Conservation (phyloP, 2,888 invertebrate species). For the Trachelus iudaicus region DNA sequence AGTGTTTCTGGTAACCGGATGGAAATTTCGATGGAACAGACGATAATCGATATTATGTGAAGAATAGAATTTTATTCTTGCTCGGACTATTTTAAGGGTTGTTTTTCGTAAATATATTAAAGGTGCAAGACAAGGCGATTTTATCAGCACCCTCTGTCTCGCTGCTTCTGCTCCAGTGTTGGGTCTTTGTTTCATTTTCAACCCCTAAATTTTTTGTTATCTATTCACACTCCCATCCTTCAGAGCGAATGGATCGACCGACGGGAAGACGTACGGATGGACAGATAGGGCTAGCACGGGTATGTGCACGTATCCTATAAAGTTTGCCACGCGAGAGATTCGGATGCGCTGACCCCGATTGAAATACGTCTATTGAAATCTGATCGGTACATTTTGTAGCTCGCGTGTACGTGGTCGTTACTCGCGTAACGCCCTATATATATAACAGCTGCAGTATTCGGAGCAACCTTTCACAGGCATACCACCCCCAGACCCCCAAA, state of each 20-base stretch:
- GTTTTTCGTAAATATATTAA: neutral
- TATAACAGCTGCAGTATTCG: neutral
- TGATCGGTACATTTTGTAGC: constrained; percentile 36
- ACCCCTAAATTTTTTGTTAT: neutral
- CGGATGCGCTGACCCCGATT: constrained; percentile 42
- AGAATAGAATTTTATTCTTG: neutral
- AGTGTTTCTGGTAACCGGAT: neutral
- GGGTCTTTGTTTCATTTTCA: neutral
- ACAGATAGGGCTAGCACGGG: neutral
- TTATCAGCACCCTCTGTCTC: neutral
- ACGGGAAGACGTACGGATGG: neutral
- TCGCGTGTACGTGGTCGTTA: constrained; percentile 1
- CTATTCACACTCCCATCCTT: neutral
- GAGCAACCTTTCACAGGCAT: neutral
- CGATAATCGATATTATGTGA: neutral
- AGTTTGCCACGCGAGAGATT: constrained; percentile 27
- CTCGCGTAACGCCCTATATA: neutral
- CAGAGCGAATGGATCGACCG: too few relatives aligned
- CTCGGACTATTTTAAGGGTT: neutral
- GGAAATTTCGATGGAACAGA: neutral
- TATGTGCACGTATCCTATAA: neutral
- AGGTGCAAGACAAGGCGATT: neutral
- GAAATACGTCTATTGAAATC: constrained; percentile 44
- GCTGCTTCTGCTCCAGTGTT: neutral
- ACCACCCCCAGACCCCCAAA: neutral